These are phyloP conservation scores for Spicauda simplicius DNA, from an alignment of 2,888 invertebrate genomes.

Conservation along the genomic window DNA sequence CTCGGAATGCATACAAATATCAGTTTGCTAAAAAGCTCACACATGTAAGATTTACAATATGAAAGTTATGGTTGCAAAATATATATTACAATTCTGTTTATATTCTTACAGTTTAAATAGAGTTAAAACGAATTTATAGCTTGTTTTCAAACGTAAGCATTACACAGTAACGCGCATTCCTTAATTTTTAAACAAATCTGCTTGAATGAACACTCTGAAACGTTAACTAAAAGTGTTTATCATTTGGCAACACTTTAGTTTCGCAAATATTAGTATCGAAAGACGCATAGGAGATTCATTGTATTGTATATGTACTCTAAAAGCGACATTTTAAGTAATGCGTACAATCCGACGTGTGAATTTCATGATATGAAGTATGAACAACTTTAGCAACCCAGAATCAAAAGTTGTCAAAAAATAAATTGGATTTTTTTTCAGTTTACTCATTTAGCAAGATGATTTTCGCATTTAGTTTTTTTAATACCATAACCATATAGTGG, in stretches of 20 bases:
- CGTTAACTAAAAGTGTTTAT: slow-evolving; percentile 9
- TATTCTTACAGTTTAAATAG: neutral
- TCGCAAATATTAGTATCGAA: neutral
- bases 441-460: too few relatives aligned
- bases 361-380: too few relatives aligned
- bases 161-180: neutral
- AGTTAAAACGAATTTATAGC: neutral
- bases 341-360: too few relatives aligned
- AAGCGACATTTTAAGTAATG: too few relatives aligned
- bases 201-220: neutral
- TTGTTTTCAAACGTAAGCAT: neutral
- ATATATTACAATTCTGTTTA: neutral
- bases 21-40: too few relatives aligned
- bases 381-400: too few relatives aligned
- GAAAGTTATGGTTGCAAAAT: neutral
- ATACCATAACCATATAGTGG: too few relatives aligned
- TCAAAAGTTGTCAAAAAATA: too few relatives aligned
- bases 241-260: neutral
- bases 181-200: slow-evolving; percentile 15
- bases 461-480: too few relatives aligned
- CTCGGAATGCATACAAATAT: too few relatives aligned
- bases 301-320: neutral
- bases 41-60: too few relatives aligned
- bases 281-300: neutral
- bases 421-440: too few relatives aligned